Conservation (phyloP, 2,113 vertebrate species). For the Tor tambroides region DNA sequence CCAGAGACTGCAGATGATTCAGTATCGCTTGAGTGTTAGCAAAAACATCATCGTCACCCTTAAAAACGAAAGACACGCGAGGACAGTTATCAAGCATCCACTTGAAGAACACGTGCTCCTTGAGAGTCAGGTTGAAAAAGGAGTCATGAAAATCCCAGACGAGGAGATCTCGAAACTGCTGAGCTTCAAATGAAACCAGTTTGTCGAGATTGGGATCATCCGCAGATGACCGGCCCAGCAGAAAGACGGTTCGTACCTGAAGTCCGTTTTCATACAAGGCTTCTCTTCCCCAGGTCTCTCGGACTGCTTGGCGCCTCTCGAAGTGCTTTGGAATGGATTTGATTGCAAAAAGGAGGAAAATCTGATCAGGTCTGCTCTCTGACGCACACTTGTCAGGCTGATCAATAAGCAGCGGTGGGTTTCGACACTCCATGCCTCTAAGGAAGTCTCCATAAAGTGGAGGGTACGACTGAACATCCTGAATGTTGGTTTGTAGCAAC, state of each 20-base stretch:
- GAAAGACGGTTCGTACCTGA: constrained; percentile 71
- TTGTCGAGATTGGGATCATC: constrained; percentile 68
- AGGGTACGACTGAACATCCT: constrained; percentile 69
- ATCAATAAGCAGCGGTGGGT: constrained; percentile 69
- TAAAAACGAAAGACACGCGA: constrained; percentile 72
- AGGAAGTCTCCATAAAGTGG: constrained; percentile 68
- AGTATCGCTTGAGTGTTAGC: constrained; percentile 78
- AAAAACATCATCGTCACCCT: constrained; percentile 85
- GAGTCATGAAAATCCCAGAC: constrained; percentile 81
- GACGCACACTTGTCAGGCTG: constrained; percentile 73
- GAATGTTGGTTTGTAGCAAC: constrained; percentile 67
- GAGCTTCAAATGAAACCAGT: constrained; percentile 72
- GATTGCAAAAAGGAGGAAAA: constrained; percentile 75
- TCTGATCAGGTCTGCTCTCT: not conserved
- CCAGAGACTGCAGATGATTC: constrained; percentile 68
- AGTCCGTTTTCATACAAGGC: constrained; percentile 36
- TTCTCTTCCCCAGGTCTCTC: constrained; percentile 77
- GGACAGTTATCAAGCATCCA: constrained; percentile 73
- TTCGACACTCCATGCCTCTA: constrained; percentile 70
- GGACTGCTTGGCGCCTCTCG: constrained; percentile 71
- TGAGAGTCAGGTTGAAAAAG: constrained; percentile 76
- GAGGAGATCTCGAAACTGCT: constrained; percentile 71
- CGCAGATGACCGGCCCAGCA: constrained; percentile 66
- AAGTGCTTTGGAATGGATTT: constrained; percentile 75
- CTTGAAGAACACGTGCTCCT: constrained; percentile 73